phyloP scores from a whole-genome alignment of 2,888 invertebrate genomes.

The Drosophila anomalata region DNA sequence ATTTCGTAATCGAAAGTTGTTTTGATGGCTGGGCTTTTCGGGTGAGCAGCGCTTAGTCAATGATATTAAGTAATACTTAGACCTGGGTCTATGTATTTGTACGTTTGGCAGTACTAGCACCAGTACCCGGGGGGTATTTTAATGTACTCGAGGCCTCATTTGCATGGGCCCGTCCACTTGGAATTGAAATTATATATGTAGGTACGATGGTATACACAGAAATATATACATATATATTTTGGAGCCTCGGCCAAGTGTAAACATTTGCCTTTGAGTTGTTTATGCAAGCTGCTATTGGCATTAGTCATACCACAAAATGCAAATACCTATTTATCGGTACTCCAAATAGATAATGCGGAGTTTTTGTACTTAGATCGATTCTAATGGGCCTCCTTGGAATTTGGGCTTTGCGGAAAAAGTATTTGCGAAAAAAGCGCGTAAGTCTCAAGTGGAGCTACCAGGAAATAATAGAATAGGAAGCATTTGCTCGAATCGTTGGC shows the following conservation, averaged over 20 bases:
- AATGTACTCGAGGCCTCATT: conserved; percentile 53
- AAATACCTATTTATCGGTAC: conserved; percentile 6
- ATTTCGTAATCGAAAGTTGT: conserved; percentile 79
- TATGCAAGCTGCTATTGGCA: conserved; percentile 42
- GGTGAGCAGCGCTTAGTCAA: conserved; percentile 67
- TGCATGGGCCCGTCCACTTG: conserved; percentile 60
- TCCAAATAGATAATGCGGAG: conserved; percentile 2
- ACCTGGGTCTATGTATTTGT: conserved; percentile 11
- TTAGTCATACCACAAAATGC: conserved; percentile 30
- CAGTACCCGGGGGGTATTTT: conserved; percentile 25
- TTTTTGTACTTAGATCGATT: not conserved
- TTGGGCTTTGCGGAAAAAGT: not conserved
- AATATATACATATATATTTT: conserved; percentile 7
- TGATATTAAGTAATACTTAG: conserved; percentile 74
- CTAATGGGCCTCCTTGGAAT: not conserved
- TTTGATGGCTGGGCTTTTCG: conserved; percentile 67
- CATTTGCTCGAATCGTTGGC: conserved; percentile 14
- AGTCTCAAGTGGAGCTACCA: conserved; percentile 7
- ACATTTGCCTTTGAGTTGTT: conserved; percentile 40
- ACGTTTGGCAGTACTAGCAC: not conserved
- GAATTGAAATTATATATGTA: conserved; percentile 52
- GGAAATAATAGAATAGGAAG: conserved; percentile 25
- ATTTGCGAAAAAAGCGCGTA: not conserved
- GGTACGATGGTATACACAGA: not conserved
- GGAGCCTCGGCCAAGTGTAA: conserved; percentile 56